Evolutionary conservation across 2,113 vertebrate species (phyloP).

Genomic region (Sardina pilchardus): DNA sequence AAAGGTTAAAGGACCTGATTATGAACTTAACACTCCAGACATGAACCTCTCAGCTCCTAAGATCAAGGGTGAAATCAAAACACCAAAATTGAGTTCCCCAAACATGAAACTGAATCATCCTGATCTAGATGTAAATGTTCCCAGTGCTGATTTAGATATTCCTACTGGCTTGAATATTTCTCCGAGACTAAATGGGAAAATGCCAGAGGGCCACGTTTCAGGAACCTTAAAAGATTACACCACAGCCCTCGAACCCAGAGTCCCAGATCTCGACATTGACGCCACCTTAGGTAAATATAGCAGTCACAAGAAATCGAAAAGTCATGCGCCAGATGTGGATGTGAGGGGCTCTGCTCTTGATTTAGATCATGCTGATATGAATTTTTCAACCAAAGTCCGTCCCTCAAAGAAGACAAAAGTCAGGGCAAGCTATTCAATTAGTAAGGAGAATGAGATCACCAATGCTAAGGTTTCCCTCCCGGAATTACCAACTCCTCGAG

Average conservation of each 20-base stretch:
- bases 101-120: constrained; percentile 7
- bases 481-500: constrained; percentile 54
- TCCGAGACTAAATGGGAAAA: not conserved
- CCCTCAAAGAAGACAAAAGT: constrained; percentile 34
- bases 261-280: constrained; percentile 30
- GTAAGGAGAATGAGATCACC: constrained; percentile 58
- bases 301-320: not conserved
- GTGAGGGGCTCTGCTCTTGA: constrained; percentile 43
- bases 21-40: constrained; percentile 30
- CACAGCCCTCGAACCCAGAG: not conserved
- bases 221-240: not conserved
- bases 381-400: constrained; percentile 12
- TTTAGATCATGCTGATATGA: constrained; percentile 13
- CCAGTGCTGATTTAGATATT: constrained; percentile 46
- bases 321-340: constrained; percentile 45
- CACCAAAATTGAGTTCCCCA: constrained; percentile 48
- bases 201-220: constrained; percentile 3
- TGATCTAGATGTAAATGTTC: constrained; percentile 31
- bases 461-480: constrained; percentile 64
- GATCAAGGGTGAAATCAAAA: constrained; percentile 45
- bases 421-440: constrained; percentile 27
- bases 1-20: constrained; percentile 38
- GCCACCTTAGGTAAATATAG: constrained; percentile 18
- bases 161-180: constrained; percentile 38
- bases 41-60: constrained; percentile 28